Conservation (phyloP, 2,113 vertebrate species). For the Alligator sinensis region DNA sequence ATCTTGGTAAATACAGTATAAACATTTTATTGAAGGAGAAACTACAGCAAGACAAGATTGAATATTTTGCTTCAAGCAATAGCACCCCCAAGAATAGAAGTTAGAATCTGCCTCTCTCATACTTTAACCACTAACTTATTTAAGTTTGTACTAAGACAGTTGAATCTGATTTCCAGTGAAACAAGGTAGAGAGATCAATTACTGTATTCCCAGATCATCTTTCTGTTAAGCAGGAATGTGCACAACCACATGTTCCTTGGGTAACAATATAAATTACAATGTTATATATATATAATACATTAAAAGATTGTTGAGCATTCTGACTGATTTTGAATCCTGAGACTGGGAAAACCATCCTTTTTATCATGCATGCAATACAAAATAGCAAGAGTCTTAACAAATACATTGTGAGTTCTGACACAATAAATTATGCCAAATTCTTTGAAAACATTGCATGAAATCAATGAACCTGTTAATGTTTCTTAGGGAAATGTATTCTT, state of each 20-base stretch:
- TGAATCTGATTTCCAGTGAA: background rate
- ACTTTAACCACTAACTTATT: background rate
- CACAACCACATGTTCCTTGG: background rate
- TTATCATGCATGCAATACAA: background rate
- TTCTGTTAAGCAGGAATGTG: background rate
- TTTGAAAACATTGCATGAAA: background rate
- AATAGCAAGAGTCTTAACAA: background rate
- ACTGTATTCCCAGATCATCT: background rate
- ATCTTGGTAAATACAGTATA: background rate
- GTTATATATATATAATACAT: background rate
- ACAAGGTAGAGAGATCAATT: background rate
- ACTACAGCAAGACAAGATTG: background rate
- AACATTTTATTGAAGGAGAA: background rate
- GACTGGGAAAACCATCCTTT: background rate
- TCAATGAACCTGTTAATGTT: constrained; percentile 19
- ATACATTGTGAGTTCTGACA: background rate
- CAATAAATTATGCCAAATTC: background rate
- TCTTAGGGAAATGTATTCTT: background rate
- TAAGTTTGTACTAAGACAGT: background rate
- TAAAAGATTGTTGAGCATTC: background rate
- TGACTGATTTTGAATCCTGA: background rate
- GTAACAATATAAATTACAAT: background rate
- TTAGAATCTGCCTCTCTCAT: background rate
- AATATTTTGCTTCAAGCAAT: background rate
- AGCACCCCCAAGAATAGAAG: background rate